Evolutionary conservation across 2,113 vertebrate species (phyloP).

Genomic region (Dromas ardeola): DNA sequence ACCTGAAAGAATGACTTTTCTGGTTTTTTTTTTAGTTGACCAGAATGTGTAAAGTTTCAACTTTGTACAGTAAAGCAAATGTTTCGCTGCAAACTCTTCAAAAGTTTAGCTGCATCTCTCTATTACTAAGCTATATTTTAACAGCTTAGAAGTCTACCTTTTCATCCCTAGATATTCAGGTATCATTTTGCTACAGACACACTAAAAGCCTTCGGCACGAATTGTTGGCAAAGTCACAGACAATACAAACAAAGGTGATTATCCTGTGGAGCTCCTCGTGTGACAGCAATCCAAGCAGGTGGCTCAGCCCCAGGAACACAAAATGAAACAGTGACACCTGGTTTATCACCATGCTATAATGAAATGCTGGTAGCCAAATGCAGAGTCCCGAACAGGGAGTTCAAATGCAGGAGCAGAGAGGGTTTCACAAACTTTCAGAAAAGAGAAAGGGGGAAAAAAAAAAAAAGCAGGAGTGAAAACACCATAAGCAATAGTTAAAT

Average conservation of each 20-base stretch:
- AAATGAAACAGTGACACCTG: conserved; percentile 1
- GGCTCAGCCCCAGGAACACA: conserved; percentile 25
- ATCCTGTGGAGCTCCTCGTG: not conserved
- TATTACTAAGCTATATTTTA: not conserved
- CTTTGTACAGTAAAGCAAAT: not conserved
- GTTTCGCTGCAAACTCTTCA: not conserved
- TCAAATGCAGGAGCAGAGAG: not conserved
- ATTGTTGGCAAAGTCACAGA: conserved; percentile 1
- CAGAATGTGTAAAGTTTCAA: not conserved
- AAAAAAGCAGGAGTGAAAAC: not conserved
- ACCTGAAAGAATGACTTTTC: not conserved
- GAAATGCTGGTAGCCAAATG: not conserved
- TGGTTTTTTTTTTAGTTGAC: not conserved
- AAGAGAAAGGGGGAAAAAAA: not conserved
- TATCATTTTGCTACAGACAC: conserved; percentile 8
- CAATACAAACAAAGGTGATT: not conserved
- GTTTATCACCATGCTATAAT: not conserved
- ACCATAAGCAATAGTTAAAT: not conserved
- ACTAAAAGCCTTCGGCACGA: not conserved
- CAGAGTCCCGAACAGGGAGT: not conserved
- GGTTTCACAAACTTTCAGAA: not conserved
- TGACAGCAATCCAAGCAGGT: conserved; percentile 4
- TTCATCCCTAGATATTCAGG: not conserved
- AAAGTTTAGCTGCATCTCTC: not conserved
- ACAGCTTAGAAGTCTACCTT: not conserved